Conservation (phyloP, 2,113 vertebrate species). For the Catharus minimus region DNA sequence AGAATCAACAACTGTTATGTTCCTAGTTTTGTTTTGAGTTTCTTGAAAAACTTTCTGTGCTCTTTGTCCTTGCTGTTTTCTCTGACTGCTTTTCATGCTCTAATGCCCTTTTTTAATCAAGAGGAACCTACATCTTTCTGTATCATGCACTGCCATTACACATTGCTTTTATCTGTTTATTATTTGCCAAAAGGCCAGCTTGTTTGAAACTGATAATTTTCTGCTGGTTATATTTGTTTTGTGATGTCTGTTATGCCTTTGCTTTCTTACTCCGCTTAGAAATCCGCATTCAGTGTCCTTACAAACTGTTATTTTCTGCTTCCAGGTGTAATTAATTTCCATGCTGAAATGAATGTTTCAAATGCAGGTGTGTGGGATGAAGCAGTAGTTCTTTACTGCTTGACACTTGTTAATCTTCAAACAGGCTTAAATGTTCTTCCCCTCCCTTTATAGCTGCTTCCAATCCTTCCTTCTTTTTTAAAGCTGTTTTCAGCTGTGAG, state of each 20-base stretch:
- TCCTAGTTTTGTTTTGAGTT: not conserved
- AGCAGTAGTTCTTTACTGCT: constrained; percentile 20
- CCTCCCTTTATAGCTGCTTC: constrained; percentile 39
- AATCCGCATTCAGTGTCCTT: not conserved
- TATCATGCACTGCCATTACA: not conserved
- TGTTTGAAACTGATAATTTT: constrained; percentile 4
- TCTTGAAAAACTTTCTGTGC: not conserved
- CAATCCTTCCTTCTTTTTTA: constrained; percentile 43
- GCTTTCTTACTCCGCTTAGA: not conserved
- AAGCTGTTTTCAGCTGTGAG: constrained; percentile 39
- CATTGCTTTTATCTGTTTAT: not conserved
- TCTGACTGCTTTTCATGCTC: not conserved
- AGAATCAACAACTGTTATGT: not conserved
- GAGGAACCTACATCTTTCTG: not conserved
- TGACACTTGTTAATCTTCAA: constrained; percentile 60
- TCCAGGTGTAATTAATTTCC: constrained; percentile 31
- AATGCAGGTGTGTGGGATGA: constrained; percentile 45
- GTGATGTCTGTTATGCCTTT: not conserved
- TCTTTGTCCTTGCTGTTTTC: not conserved
- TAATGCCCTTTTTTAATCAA: not conserved
- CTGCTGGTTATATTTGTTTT: not conserved
- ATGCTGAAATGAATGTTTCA: not conserved
- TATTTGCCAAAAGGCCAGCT: not conserved
- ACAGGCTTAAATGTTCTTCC: constrained; percentile 51
- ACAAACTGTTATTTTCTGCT: not conserved